phyloP scores from a whole-genome alignment of 1,140 invertebrate genomes.

The Potamilus streckersoni region DNA sequence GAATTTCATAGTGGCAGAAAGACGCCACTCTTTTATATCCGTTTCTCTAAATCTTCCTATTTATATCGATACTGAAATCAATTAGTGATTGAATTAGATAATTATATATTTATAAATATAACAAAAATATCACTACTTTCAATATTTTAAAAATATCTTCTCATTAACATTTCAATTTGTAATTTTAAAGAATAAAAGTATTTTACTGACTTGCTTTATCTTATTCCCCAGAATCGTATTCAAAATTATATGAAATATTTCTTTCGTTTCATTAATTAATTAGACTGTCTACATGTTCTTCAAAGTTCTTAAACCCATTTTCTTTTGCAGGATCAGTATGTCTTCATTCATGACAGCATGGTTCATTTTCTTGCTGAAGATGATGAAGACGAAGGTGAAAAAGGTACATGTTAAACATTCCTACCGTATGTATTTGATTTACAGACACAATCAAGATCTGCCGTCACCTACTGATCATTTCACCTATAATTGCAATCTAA shows the following conservation, averaged over 20 bases:
- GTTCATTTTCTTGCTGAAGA: conserved; percentile 82
- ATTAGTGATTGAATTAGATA: too few species aligned
- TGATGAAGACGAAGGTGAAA: conserved; percentile 30
- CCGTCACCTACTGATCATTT: too few species aligned
- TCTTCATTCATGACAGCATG: conserved; percentile 94
- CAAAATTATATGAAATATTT: neutral
- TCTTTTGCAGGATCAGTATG: conserved; percentile 86
- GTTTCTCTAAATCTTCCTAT: too few species aligned
- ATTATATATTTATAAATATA: too few species aligned
- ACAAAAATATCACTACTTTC: neutral
- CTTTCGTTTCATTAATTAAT: neutral
- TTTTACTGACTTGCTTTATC: neutral
- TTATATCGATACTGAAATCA: too few species aligned
- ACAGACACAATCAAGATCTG: too few species aligned
- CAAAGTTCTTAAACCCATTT: neutral
- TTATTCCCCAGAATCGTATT: neutral
- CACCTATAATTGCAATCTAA: too few species aligned
- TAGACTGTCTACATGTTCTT: neutral
- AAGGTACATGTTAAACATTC: neutral
- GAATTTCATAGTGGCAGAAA: too few species aligned
- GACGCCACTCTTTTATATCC: too few species aligned
- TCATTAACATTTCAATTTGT: neutral
- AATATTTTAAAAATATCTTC: neutral
- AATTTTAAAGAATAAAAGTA: neutral
- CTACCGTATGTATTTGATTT: too few species aligned